Conservation (phyloP, 2,797 vertebrate species). For the Ateles fusciceps region DNA sequence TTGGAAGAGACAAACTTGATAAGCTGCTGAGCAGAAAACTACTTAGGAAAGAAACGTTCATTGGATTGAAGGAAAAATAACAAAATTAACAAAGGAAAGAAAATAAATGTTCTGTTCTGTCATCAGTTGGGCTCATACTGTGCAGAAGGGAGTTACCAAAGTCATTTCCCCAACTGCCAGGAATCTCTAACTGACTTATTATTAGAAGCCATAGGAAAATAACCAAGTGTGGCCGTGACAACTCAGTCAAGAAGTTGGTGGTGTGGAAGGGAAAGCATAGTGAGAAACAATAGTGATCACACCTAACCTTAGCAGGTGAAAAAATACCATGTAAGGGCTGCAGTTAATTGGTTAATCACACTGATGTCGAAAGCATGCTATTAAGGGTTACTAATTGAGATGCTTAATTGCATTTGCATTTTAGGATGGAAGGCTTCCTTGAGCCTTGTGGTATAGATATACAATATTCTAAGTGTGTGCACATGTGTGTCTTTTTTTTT, state of each 20-base stretch:
- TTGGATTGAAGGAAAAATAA: conserved; percentile 62
- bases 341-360: neutral
- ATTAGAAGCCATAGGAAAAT: conserved; percentile 57
- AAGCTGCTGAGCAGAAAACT: conserved; percentile 61
- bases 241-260: neutral
- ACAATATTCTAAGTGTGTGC: neutral
- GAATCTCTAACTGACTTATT: conserved; percentile 65
- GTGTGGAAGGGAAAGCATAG: neutral
- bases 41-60: conserved; percentile 70
- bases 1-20: conserved; percentile 58
- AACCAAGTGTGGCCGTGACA: conserved; percentile 12
- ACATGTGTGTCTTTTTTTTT: neutral
- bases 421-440: neutral
- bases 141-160: conserved; percentile 19
- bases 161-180: conserved; percentile 66
- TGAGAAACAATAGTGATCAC: neutral
- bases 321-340: neutral
- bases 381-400: neutral
- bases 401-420: neutral
- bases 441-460: neutral
- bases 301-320: neutral
- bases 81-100: conserved; percentile 65
- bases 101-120: conserved; percentile 62
- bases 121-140: conserved; percentile 25
- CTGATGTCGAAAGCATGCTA: neutral